Conservation (phyloP, 1,140 invertebrate species). For the Leptestheria dahalacensis region DNA sequence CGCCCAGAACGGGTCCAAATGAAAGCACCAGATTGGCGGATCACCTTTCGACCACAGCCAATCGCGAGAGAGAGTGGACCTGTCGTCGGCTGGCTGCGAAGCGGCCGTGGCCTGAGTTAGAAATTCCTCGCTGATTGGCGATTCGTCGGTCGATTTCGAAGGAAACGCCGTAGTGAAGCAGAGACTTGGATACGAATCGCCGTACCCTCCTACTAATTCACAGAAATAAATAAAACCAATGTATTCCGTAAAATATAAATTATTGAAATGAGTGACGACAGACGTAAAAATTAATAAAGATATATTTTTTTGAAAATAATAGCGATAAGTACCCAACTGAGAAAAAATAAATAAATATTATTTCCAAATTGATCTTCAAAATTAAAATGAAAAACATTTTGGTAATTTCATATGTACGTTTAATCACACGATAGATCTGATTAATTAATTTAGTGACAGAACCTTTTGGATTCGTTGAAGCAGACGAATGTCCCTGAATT, state of each 20-base stretch:
- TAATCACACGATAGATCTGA: too few relatives aligned
- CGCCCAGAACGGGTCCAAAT: slow-evolving; percentile 77
- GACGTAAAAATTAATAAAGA: too few relatives aligned
- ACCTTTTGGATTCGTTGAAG: not conserved
- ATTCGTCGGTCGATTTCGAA: slow-evolving; percentile 41
- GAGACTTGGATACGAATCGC: slow-evolving; percentile 25
- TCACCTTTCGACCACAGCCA: slow-evolving; percentile 46
- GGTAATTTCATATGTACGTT: too few relatives aligned
- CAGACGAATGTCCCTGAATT: slow-evolving; percentile 41
- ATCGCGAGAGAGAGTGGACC: slow-evolving; percentile 35
- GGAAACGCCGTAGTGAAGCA: slow-evolving; percentile 60
- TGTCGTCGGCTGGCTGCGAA: not conserved
- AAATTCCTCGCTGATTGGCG: slow-evolving; percentile 56
- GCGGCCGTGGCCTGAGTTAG: slow-evolving; percentile 51
- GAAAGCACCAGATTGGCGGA: slow-evolving; percentile 72
- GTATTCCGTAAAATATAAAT: too few relatives aligned
- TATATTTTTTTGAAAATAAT: too few relatives aligned
- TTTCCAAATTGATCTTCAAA: too few relatives aligned
- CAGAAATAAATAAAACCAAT: too few relatives aligned
- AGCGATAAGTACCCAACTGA: too few relatives aligned
- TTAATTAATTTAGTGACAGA: too few relatives aligned
- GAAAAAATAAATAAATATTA: too few relatives aligned
- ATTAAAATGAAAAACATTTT: too few relatives aligned
- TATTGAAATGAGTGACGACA: too few relatives aligned
- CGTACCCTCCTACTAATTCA: slow-evolving; percentile 28